Evolutionary conservation across 2,888 invertebrate genomes (phyloP).

Genomic region (Synergus japonicus): DNA sequence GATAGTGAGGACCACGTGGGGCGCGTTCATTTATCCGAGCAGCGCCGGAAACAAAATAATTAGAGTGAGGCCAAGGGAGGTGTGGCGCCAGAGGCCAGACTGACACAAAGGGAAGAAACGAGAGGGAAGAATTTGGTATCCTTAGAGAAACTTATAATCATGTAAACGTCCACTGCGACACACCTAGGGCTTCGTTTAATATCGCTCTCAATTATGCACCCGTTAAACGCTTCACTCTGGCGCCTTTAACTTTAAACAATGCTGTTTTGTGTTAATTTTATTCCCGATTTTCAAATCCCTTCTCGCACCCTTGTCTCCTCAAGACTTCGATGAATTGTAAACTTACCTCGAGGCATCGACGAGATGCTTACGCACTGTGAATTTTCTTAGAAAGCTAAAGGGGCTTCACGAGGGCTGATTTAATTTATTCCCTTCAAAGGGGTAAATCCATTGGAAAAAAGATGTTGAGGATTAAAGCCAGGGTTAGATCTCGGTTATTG

Average conservation of each 20-base stretch:
- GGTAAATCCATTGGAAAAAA: neutral
- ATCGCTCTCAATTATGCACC: slow-evolving; percentile 54
- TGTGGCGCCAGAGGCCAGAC: slow-evolving; percentile 8
- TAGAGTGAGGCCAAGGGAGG: slow-evolving; percentile 50
- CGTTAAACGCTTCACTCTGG: slow-evolving; percentile 47
- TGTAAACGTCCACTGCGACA: slow-evolving; percentile 55
- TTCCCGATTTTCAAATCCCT: neutral
- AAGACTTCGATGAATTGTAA: neutral
- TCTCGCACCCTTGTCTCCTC: neutral
- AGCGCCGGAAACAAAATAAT: slow-evolving; percentile 67
- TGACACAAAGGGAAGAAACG: slow-evolving; percentile 48
- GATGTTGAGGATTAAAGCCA: neutral
- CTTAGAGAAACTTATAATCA: slow-evolving; percentile 55
- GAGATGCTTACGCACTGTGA: neutral
- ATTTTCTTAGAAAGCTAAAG: slow-evolving; percentile 18
- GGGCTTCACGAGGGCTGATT: slow-evolving; percentile 5
- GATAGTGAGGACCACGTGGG: slow-evolving; percentile 16
- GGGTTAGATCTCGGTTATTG: neutral
- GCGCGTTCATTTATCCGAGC: slow-evolving; percentile 58
- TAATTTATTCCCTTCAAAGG: slow-evolving; percentile 3
- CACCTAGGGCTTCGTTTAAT: slow-evolving; percentile 60
- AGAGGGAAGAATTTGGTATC: slow-evolving; percentile 49
- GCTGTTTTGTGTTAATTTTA: slow-evolving; percentile 43
- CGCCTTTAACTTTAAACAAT: neutral
- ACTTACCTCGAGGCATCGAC: neutral